Conservation (phyloP, 2,888 invertebrate genomes). For the Tachina fera region DNA sequence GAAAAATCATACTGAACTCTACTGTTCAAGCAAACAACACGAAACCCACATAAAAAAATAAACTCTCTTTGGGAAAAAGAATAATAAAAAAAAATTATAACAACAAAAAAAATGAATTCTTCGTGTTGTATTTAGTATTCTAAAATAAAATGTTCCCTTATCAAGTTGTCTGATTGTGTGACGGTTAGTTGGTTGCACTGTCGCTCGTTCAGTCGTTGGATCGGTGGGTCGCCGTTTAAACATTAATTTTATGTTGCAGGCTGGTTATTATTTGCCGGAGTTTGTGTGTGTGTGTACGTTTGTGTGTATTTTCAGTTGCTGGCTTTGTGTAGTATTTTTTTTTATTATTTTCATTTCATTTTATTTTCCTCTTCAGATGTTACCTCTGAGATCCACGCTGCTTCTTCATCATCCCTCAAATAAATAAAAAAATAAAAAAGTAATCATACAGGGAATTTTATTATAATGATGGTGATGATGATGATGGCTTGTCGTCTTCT, state of each 20-base stretch:
- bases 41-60: constrained; percentile 67
- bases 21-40: constrained; percentile 37
- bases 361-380: constrained; percentile 53
- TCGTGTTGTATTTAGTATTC: constrained; percentile 50
- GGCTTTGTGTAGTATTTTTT: constrained; percentile 17
- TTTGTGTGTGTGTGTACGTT: background rate
- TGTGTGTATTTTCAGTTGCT: constrained; percentile 24
- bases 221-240: constrained; percentile 38
- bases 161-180: constrained; percentile 52
- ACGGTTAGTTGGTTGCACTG: constrained; percentile 11
- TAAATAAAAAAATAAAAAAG: constrained; percentile 20
- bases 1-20: constrained; percentile 19
- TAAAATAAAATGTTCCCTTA: constrained; percentile 69
- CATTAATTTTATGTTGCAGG: constrained; percentile 66
- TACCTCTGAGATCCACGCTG: constrained; percentile 25
- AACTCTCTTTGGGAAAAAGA: constrained; percentile 58
- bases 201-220: constrained; percentile 13
- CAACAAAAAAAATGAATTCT: constrained; percentile 45
- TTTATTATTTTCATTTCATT: constrained; percentile 50
- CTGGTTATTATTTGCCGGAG: constrained; percentile 50
- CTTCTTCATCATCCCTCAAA: constrained; percentile 66
- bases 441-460: constrained; percentile 53
- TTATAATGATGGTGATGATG: constrained; percentile 23
- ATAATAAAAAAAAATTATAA: constrained; percentile 43
- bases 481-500: constrained; percentile 45